Evolutionary conservation across 37 sponge, comb jelly and placozoan species (phyloP), one percentile per base, ranked within the genome.

Genomic region (Amphimedon queenslandica): DNA sequence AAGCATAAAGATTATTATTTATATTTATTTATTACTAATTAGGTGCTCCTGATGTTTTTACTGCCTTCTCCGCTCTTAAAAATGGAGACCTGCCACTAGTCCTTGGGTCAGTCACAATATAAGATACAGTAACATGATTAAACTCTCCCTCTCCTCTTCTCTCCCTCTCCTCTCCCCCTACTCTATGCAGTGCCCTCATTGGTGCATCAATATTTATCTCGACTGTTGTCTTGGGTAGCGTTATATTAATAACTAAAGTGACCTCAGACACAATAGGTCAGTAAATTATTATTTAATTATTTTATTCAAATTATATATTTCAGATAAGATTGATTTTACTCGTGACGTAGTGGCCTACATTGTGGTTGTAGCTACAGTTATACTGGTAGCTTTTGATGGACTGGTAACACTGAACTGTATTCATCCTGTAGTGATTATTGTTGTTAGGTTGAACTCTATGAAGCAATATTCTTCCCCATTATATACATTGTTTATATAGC

Each of bases 1-100:
- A 27, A 58, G n/a, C n/a, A n/a, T n/a, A n/a, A n/a, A n/a, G n/a
- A n/a, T n/a, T n/a, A n/a, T n/a, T 37, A 67, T 35, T 39, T 27
- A 67, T 37, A 8, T 35, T 67, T 67, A 38, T 69, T 30, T 60
- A n/a, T 71, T 8, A 23, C 4, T 1, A 1, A 65, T 21, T 55
- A 92, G 92, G 92, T 37, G 92, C 92, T 58, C 92, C 92, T 4
- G 92, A 91, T 72, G 84, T 91, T 40, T 91, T 91, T 72, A 86
- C 92, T 37, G 87, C 87, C 4, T 87, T 81, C 32, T 77, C 92
- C 56, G 83, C 87, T 32, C 74, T 91, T n/a, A 56, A 79, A 16
- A 53, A 58, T 0, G 83, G 55, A 27, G 71, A 91, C 21, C 35
- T 87, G 5, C 40, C 87, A 11, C 83, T 91, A 1, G 40, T 84